These are phyloP conservation scores for Nothocercus julius DNA, from an alignment of 2,113 vertebrate genomes.

Conservation along the genomic window DNA sequence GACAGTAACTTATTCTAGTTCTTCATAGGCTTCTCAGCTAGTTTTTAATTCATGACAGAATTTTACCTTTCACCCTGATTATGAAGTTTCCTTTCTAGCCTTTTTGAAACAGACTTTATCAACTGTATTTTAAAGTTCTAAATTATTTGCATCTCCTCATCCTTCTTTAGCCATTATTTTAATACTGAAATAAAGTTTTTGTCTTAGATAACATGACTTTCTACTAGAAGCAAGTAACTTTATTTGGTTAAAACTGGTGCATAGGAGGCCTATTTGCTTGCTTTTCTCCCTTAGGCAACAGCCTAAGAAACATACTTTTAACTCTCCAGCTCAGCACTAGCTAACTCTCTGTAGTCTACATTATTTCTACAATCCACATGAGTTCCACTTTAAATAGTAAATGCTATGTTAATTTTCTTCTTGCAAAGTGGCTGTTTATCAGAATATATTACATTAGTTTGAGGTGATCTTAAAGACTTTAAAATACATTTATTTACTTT, in stretches of 20 bases:
- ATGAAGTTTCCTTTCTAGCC: conserved; percentile 8
- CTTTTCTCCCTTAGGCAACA: not conserved
- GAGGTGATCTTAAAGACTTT: not conserved
- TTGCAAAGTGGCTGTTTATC: conserved; percentile 16
- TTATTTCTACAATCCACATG: not conserved
- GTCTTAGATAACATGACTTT: not conserved
- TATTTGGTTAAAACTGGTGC: not conserved
- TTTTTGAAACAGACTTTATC: conserved; percentile 7
- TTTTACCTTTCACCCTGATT: not conserved
- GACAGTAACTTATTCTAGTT: conserved; percentile 36
- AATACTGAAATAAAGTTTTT: not conserved
- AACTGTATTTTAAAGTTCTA: not conserved
- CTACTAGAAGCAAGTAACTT: not conserved
- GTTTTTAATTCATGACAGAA: conserved; percentile 49
- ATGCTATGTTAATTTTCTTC: not conserved
- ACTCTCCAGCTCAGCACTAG: not conserved
- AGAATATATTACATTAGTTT: not conserved
- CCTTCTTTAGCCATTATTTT: not conserved
- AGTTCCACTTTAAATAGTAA: not conserved
- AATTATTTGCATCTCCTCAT: not conserved
- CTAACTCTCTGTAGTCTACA: not conserved
- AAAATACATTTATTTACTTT: not conserved
- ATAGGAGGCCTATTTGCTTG: not conserved
- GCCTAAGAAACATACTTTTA: not conserved
- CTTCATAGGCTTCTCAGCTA: not conserved